Evolutionary conservation across 2,888 invertebrate species (phyloP).

Genomic region (Cheiracanthium punctorium): DNA sequence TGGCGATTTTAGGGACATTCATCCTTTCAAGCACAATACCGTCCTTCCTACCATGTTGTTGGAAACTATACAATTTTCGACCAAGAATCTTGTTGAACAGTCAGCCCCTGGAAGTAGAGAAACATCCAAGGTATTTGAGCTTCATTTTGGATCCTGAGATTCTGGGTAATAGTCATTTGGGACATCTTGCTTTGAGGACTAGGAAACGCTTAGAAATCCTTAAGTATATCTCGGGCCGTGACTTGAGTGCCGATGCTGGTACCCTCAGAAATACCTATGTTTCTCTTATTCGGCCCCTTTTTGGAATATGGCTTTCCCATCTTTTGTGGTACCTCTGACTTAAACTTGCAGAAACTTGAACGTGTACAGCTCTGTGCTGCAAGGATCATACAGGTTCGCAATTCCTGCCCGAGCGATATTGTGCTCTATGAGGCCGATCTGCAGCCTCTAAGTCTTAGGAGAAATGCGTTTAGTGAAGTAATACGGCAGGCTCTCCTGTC

Average conservation of each 20-base stretch:
- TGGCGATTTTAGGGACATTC: too few relatives aligned
- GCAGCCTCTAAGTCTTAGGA: constrained; percentile 1
- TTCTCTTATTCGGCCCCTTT: constrained; percentile 17
- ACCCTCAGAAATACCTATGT: constrained; percentile 14
- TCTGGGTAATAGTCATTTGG: constrained; percentile 9
- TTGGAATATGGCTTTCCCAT: not conserved
- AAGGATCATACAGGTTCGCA: not conserved
- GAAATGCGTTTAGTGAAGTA: constrained; percentile 8
- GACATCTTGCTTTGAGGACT: not conserved
- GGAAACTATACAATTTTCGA: not conserved
- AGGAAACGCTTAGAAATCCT: constrained; percentile 8
- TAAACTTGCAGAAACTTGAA: not conserved
- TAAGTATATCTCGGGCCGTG: not conserved
- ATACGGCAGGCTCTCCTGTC: not conserved
- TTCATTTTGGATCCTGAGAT: constrained; percentile 18
- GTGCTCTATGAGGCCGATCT: constrained; percentile 9
- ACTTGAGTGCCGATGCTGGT: not conserved
- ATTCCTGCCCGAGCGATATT: constrained; percentile 23
- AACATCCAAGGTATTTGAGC: constrained; percentile 6
- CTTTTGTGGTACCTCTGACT: not conserved
- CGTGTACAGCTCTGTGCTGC: constrained; percentile 6
- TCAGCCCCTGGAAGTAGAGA: not conserved
- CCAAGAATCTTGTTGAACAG: not conserved
- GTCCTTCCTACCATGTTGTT: too few relatives aligned
- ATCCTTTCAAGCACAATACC: too few relatives aligned